Conservation (phyloP, 2,888 invertebrate genomes). For the Strigamia crassipes region DNA sequence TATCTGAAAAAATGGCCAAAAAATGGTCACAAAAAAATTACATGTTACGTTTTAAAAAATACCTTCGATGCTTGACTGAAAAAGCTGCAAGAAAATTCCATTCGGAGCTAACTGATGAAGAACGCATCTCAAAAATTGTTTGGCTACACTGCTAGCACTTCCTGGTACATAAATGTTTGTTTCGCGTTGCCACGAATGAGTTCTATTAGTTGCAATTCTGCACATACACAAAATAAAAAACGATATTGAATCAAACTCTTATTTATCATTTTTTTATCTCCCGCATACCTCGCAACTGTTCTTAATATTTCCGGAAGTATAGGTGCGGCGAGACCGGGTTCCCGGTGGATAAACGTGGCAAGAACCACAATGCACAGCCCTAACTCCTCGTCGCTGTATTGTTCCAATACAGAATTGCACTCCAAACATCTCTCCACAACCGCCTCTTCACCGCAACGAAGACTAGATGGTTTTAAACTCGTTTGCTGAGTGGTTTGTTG, state of each 20-base stretch:
- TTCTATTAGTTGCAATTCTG: slow-evolving; percentile 69
- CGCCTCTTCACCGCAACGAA: slow-evolving; percentile 52
- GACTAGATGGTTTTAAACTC: slow-evolving; percentile 49
- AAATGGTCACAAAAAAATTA: too few species aligned
- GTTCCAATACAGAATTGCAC: slow-evolving; percentile 85
- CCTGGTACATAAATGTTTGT: slow-evolving; percentile 88
- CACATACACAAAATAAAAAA: too few species aligned
- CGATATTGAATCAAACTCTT: too few species aligned
- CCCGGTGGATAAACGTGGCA: slow-evolving; percentile 94
- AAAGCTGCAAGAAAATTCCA: slow-evolving; percentile 94
- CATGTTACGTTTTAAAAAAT: slow-evolving; percentile 49
- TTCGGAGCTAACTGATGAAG: slow-evolving; percentile 96
- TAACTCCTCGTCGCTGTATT: slow-evolving; percentile 95
- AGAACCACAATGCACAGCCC: slow-evolving; percentile 90
- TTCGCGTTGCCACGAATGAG: slow-evolving; percentile 88
- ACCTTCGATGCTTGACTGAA: slow-evolving; percentile 87
- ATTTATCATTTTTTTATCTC: too few species aligned
- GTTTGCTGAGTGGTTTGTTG: slow-evolving; percentile 10
- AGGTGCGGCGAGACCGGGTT: slow-evolving; percentile 90
- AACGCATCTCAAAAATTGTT: slow-evolving; percentile 95
- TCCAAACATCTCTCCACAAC: slow-evolving; percentile 71
- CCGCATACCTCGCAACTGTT: slow-evolving; percentile 77
- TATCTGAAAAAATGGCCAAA: slow-evolving; percentile 57
- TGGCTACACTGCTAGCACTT: slow-evolving; percentile 91
- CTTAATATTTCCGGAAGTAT: slow-evolving; percentile 88